A percentile compares a stretch with the other conserved stretches of the same genome.
These are phyloP conservation scores for Euwallacea fornicatus DNA, from an alignment of 1,140 invertebrate species.

Conservation along the genomic window DNA sequence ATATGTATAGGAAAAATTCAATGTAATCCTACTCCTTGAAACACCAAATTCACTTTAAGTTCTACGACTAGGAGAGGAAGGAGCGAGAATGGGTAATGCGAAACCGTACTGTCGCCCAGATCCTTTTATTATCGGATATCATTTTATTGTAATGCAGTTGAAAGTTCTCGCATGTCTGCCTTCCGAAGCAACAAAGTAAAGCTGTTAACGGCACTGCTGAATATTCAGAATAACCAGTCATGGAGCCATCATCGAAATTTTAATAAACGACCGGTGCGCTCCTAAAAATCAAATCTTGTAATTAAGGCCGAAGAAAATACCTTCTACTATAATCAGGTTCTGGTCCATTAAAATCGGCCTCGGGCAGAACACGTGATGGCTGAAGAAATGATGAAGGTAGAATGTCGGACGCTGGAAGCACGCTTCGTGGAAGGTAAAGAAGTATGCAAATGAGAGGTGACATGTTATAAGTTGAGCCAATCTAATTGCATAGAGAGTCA, in stretches of 20 bases:
- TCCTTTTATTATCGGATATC: slow-evolving; percentile 7
- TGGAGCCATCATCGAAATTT: not conserved
- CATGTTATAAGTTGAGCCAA: too few species aligned
- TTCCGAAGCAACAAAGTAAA: not conserved
- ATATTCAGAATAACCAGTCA: not conserved
- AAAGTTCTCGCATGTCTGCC: slow-evolving; percentile 1
- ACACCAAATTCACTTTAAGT: slow-evolving; percentile 7
- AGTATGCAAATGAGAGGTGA: too few species aligned
- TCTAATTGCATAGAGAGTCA: too few species aligned
- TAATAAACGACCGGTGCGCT: not conserved
- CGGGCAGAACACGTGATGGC: slow-evolving; percentile 6
- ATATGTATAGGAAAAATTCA: not conserved
- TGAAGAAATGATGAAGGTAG: slow-evolving; percentile 1
- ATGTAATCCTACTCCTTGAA: slow-evolving; percentile 5
- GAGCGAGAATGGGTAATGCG: slow-evolving; percentile 6
- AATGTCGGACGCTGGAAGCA: slow-evolving; percentile 5
- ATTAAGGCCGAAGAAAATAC: not conserved
- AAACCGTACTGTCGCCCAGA: not conserved
- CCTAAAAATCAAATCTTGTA: not conserved
- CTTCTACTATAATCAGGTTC: not conserved
- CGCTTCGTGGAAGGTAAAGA: not conserved
- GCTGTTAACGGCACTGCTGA: not conserved
- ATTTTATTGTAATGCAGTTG: not conserved
- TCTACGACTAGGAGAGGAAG: not conserved
- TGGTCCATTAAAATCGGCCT: slow-evolving; percentile 4